These are phyloP conservation scores for Eretmocerus hayati DNA, from an alignment of 2,888 invertebrate species.

Conservation along the genomic window DNA sequence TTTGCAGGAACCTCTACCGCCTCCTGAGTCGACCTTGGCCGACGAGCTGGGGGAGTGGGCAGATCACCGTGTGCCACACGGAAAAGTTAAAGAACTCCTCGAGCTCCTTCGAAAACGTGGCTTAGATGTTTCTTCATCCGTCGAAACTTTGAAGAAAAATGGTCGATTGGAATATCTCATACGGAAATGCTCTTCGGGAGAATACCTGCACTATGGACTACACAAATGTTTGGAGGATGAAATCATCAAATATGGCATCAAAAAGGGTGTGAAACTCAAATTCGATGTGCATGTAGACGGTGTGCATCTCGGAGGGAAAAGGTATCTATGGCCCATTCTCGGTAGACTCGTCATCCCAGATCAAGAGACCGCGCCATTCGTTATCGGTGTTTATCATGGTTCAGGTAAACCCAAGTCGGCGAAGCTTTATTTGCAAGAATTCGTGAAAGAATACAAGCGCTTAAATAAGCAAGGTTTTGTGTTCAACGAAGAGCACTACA, in stretches of 20 bases:
- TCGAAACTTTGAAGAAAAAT: no score
- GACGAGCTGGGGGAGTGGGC: no score
- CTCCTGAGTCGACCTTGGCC: no score
- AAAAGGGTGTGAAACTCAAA: not conserved
- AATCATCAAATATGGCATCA: not conserved
- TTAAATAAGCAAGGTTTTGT: not conserved
- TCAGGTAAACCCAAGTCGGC: not conserved
- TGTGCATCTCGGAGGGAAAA: not conserved
- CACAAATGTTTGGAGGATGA: not conserved
- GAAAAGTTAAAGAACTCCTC: no score
- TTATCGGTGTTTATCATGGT: constrained; percentile 2
- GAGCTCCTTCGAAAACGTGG: no score
- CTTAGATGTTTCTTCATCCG: no score
- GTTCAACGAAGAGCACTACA: not conserved
- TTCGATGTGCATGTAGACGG: not conserved
- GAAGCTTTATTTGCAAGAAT: not conserved
- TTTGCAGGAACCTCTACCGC: no score
- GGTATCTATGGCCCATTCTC: not conserved
- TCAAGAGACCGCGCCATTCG: not conserved
- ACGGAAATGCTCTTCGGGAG: no score
- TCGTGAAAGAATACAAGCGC: not conserved
- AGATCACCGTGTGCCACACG: no score
- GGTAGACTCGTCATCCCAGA: constrained; percentile 1
- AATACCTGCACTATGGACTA: constrained; percentile 2
- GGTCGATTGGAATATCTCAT: no score